Conservation (phyloP, 2,888 invertebrate species). For the Cerceris rybyensis region DNA sequence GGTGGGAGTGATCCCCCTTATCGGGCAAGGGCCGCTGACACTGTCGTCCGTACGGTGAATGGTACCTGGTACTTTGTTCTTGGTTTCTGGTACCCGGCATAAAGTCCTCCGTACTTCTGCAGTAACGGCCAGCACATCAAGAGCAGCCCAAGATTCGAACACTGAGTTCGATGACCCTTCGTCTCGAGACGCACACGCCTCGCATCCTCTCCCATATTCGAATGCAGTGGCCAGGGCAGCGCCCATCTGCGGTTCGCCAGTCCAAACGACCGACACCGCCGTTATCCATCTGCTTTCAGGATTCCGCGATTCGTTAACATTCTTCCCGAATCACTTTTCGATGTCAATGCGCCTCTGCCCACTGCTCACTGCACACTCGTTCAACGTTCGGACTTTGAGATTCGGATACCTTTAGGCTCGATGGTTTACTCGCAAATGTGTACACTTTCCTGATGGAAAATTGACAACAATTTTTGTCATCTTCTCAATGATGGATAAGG, state of each 20-base stretch:
- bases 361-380: constrained; percentile 3
- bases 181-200: constrained; percentile 30
- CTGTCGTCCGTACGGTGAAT: constrained; percentile 54
- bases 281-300: constrained; percentile 73
- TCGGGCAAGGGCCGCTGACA: constrained; percentile 48
- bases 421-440: too few relatives aligned
- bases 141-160: constrained; percentile 60
- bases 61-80: constrained; percentile 67
- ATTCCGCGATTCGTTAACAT: constrained; percentile 78
- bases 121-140: constrained; percentile 32
- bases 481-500: too few relatives aligned
- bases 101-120: constrained; percentile 20
- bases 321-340: constrained; percentile 73
- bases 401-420: background rate
- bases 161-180: constrained; percentile 59
- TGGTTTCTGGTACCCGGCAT: constrained; percentile 56
- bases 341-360: constrained; percentile 6
- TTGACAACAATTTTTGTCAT: too few relatives aligned
- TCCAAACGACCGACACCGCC: constrained; percentile 49
- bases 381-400: constrained; percentile 1
- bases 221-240: constrained; percentile 56
- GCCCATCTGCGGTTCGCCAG: constrained; percentile 46
- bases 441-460: too few relatives aligned
- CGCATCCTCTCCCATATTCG: constrained; percentile 35
- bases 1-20: constrained; percentile 55